phyloP scores from a whole-genome alignment of 2,888 invertebrate genomes.

The Noctuana brunneofusca region DNA sequence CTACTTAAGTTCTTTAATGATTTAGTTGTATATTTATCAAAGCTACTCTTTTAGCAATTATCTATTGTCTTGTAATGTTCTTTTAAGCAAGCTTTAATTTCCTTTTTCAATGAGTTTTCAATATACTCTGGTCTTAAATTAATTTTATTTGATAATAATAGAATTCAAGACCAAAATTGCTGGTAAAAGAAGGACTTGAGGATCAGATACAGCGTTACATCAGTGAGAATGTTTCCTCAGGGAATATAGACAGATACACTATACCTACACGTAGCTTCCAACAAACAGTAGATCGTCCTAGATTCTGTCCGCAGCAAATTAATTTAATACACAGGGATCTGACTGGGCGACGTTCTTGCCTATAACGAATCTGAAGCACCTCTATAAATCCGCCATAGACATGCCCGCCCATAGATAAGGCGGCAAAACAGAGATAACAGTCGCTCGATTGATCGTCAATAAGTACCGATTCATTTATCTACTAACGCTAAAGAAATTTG shows the following conservation, averaged over 20 bases:
- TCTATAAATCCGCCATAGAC: constrained; percentile 61
- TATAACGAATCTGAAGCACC: constrained; percentile 34
- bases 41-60: too few relatives aligned
- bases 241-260: not conserved
- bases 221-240: not conserved
- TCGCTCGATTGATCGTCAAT: constrained; percentile 77
- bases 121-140: too few relatives aligned
- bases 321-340: constrained; percentile 25
- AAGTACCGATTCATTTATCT: constrained; percentile 79
- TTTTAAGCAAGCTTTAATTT: too few relatives aligned
- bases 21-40: too few relatives aligned
- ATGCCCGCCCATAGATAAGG: constrained; percentile 66
- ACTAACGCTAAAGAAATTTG: constrained; percentile 46
- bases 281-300: not conserved
- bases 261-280: not conserved
- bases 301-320: constrained; percentile 13
- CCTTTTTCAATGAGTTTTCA: too few relatives aligned
- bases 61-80: too few relatives aligned
- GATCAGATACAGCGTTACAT: not conserved
- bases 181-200: not conserved
- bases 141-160: too few relatives aligned
- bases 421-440: constrained; percentile 74
- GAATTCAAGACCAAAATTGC: too few relatives aligned
- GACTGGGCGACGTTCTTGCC: constrained; percentile 21
- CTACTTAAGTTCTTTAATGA: too few relatives aligned